These are phyloP conservation scores for Anthopleura xanthogrammica DNA, from an alignment of 92 coral and sea anemone genomes.

Conservation along the genomic window DNA sequence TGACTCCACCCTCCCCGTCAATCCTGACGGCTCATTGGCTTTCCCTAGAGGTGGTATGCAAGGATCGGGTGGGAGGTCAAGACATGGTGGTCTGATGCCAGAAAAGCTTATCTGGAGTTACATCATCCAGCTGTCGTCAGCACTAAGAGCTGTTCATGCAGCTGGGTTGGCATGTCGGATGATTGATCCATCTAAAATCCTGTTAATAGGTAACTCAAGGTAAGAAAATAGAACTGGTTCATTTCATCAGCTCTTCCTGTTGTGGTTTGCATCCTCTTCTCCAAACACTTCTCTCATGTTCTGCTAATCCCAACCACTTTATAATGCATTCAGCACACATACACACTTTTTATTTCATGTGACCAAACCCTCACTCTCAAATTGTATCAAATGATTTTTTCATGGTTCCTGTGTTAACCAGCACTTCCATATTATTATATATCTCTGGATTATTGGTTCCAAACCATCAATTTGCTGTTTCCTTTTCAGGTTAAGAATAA, in stretches of 20 bases:
- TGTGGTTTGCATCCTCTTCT: too few species aligned
- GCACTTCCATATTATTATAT: too few species aligned
- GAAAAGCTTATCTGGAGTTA: constrained; percentile 99
- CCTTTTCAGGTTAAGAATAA: constrained; percentile 81
- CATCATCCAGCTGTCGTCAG: constrained; percentile 94
- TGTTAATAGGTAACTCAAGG: constrained; percentile 95
- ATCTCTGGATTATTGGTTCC: background rate
- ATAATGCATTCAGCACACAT: too few species aligned
- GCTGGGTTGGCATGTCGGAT: constrained; percentile 94
- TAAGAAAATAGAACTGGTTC: background rate
- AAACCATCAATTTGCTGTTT: background rate
- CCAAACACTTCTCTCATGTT: too few species aligned
- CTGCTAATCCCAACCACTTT: too few species aligned
- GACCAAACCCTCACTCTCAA: too few species aligned
- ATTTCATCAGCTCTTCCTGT: background rate
- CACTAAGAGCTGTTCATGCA: constrained; percentile 86
- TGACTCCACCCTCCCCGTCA: constrained; percentile 74
- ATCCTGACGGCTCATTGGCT: constrained; percentile 75
- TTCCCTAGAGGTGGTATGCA: constrained; percentile 73
- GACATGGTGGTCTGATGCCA: constrained; percentile 92
- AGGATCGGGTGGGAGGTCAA: constrained; percentile 60
- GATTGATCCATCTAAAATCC: constrained; percentile 97
- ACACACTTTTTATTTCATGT: too few species aligned
- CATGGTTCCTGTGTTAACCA: too few species aligned
- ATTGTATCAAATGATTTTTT: too few species aligned